A percentile compares a stretch with the other conserved stretches of the same genome.
These are phyloP conservation scores for Oenanthe melanoleuca DNA, from an alignment of 2,113 vertebrate species.

Conservation along the genomic window DNA sequence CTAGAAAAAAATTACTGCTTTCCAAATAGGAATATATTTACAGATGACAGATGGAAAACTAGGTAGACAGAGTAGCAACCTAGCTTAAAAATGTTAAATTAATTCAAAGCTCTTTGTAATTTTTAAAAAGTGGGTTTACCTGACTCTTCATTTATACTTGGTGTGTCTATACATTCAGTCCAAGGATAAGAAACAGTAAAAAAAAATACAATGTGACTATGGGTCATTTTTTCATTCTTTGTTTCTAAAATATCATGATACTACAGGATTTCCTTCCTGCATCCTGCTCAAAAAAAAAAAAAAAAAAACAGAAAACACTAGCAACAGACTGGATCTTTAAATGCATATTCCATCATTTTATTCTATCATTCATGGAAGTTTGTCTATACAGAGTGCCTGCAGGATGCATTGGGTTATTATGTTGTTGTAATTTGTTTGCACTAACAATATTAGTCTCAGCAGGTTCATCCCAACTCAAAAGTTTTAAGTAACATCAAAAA, in stretches of 20 bases:
- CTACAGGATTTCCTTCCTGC: background rate
- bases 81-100: background rate
- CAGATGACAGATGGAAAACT: background rate
- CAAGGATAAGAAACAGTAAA: background rate
- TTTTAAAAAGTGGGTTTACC: background rate
- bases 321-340: background rate
- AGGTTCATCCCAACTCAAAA: background rate
- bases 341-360: background rate
- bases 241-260: background rate
- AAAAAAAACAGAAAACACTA: background rate
- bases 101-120: background rate
- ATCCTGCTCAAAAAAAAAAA: background rate
- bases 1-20: background rate
- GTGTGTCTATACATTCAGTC: background rate
- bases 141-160: background rate
- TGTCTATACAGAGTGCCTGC: background rate
- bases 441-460: background rate
- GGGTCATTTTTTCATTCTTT: background rate
- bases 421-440: background rate
- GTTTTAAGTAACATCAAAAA: background rate
- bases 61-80: background rate
- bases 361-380: background rate
- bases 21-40: background rate
- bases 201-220: background rate
- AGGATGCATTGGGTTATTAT: background rate